phyloP scores from a whole-genome alignment of 2,888 invertebrate genomes.

The Megalurothrips usitatus region DNA sequence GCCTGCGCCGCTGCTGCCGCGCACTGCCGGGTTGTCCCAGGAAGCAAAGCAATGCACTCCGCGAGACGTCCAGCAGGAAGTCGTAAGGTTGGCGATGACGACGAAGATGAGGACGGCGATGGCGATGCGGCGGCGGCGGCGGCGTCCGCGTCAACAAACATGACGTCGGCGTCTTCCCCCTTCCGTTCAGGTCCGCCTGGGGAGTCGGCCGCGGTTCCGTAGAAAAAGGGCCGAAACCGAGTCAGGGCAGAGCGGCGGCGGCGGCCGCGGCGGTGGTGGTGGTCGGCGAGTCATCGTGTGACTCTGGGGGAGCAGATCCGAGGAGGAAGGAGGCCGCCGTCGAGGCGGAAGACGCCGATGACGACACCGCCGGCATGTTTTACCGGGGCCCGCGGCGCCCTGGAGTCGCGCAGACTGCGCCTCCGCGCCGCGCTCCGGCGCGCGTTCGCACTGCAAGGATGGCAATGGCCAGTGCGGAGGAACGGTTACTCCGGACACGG shows the following conservation, averaged over 20 bases:
- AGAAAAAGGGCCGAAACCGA: neutral
- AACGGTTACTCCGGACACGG: constrained; percentile 35
- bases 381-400: constrained; percentile 46
- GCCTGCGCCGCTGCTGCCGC: no score
- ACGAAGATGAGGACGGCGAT: no score
- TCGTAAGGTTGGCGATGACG: no score
- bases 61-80: no score
- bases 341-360: constrained; percentile 43
- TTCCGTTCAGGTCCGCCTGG: no score
- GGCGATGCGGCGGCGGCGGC: no score
- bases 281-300: constrained; percentile 42
- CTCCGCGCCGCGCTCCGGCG: constrained; percentile 48
- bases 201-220: constrained; percentile 13
- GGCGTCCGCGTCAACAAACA: no score
- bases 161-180: no score
- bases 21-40: no score
- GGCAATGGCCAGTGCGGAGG: constrained; percentile 40
- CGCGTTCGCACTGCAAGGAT: constrained; percentile 46
- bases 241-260: constrained; percentile 37
- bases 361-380: constrained; percentile 44
- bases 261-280: no score
- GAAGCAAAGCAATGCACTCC: no score
- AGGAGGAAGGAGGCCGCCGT: constrained; percentile 40
- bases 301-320: neutral
- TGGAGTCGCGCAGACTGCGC: constrained; percentile 47